These are phyloP conservation scores for Bubo bubo DNA, from an alignment of 2,113 vertebrate species.

Conservation along the genomic window DNA sequence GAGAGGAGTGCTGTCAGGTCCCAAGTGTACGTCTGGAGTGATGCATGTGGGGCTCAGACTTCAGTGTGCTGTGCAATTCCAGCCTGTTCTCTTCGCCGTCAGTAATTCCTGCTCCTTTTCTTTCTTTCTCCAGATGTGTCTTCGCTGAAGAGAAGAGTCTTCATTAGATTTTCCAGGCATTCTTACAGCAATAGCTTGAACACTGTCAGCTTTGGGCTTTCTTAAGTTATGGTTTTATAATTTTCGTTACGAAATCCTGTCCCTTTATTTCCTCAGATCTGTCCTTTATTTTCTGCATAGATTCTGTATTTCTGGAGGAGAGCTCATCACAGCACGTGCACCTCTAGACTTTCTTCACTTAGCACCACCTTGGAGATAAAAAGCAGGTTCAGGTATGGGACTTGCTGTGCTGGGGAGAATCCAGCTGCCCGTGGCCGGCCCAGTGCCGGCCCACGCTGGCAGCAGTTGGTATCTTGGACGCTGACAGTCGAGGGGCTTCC, in stretches of 20 bases:
- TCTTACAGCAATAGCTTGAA: slow-evolving; percentile 24
- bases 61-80: not conserved
- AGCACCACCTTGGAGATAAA: not conserved
- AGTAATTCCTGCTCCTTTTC: not conserved
- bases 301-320: not conserved
- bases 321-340: not conserved
- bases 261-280: not conserved
- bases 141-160: not conserved
- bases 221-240: not conserved
- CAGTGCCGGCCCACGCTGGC: not conserved
- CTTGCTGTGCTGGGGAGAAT: not conserved
- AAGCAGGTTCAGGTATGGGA: not conserved
- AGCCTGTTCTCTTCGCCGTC: not conserved
- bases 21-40: rapidly evolving
- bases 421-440: not conserved
- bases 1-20: not conserved
- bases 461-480: not conserved
- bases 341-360: not conserved
- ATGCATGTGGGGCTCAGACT: not conserved
- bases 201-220: slow-evolving; percentile 11
- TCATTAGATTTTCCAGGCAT: not conserved
- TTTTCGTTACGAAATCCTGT: not conserved
- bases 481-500: not conserved
- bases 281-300: not conserved
- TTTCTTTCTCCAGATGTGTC: slow-evolving; percentile 1